phyloP scores from a whole-genome alignment of 2,113 vertebrate species.

The Heliornis fulica region DNA sequence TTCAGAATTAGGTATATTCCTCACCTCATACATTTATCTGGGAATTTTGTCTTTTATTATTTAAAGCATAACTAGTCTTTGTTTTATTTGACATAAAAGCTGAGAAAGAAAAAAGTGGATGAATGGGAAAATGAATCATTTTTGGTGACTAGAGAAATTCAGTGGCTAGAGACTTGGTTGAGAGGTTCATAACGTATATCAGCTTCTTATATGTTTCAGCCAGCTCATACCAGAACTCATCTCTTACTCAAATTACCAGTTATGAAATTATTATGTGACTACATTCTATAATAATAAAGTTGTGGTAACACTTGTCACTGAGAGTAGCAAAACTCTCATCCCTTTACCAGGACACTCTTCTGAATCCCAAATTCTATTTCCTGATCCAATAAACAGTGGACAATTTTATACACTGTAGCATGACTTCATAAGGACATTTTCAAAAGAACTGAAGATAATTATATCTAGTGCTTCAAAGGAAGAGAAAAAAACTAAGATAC shows the following conservation, averaged over 20 bases:
- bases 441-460: background rate
- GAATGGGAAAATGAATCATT: background rate
- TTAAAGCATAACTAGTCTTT: background rate
- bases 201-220: background rate
- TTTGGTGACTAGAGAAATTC: background rate
- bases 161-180: background rate
- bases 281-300: background rate
- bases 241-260: background rate
- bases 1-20: background rate
- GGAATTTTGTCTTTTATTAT: background rate
- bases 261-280: background rate
- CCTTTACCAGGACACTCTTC: background rate
- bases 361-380: background rate
- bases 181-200: background rate
- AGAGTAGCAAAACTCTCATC: background rate
- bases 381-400: background rate
- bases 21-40: background rate
- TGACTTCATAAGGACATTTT: background rate
- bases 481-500: background rate
- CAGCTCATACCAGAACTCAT: background rate
- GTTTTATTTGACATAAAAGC: background rate
- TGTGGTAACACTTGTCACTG: background rate
- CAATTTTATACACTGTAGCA: background rate
- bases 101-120: background rate
- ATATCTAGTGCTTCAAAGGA: background rate